Evolutionary conservation across 2,797 vertebrate species (phyloP).

Genomic region (Balearica regulorum): DNA sequence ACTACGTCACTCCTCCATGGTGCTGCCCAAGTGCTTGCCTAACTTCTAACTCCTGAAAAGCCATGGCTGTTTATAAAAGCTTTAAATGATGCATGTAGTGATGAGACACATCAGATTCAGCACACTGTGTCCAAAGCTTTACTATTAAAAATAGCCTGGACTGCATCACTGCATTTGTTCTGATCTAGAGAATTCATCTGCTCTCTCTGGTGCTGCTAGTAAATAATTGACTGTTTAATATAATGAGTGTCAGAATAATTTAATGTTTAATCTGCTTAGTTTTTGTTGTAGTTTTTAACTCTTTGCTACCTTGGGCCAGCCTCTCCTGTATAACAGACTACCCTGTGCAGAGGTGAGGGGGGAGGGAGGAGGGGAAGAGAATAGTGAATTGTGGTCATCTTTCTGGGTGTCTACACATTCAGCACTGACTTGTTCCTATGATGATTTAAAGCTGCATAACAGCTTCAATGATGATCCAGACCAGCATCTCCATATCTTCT

Average conservation of each 20-base stretch:
- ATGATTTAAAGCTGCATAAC: background rate
- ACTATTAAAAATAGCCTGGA: slow-evolving; percentile 29
- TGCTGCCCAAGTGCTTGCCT: slow-evolving; percentile 33
- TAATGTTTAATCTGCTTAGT: slow-evolving; percentile 22
- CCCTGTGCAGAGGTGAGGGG: background rate
- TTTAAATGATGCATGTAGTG: background rate
- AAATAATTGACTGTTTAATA: slow-evolving; percentile 45
- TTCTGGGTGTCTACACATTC: background rate
- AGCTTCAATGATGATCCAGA: background rate
- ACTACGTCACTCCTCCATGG: slow-evolving; percentile 55
- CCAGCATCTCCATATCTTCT: background rate
- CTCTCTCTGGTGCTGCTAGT: background rate
- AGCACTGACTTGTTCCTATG: background rate
- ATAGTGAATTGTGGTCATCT: background rate
- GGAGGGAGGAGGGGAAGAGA: background rate
- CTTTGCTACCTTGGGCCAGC: background rate
- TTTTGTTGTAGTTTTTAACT: background rate
- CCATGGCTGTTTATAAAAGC: slow-evolving; percentile 56
- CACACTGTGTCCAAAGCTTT: slow-evolving; percentile 19
- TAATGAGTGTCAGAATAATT: slow-evolving; percentile 15
- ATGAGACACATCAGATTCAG: background rate
- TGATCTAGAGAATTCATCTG: background rate
- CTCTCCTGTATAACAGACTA: background rate
- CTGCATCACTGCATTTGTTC: slow-evolving; percentile 28
- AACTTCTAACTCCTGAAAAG: slow-evolving; percentile 34